phyloP scores from a whole-genome alignment of 1,140 invertebrate genomes.

The Belonocnema kinseyi region DNA sequence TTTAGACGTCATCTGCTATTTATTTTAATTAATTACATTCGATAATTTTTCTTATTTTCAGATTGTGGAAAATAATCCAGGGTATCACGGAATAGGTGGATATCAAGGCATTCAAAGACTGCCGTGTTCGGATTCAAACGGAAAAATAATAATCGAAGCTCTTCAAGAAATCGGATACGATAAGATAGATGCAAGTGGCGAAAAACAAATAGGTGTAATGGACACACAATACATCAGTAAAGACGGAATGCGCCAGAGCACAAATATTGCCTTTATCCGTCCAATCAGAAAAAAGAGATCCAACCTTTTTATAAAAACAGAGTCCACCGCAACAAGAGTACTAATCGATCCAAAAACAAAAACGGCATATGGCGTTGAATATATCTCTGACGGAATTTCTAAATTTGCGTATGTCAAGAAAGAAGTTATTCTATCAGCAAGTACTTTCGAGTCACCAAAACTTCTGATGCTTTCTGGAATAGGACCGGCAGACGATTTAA shows the following conservation, averaged over 20 bases:
- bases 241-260: slow-evolving; percentile 82
- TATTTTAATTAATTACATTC: too few relatives aligned
- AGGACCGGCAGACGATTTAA: slow-evolving; percentile 75
- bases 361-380: slow-evolving; percentile 83
- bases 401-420: slow-evolving; percentile 76
- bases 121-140: background rate
- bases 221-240: slow-evolving; percentile 77
- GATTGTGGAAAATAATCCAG: too few relatives aligned
- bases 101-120: too few relatives aligned
- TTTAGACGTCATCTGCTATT: too few relatives aligned
- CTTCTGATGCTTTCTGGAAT: slow-evolving; percentile 79
- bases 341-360: slow-evolving; percentile 84
- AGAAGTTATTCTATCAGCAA: slow-evolving; percentile 81
- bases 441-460: slow-evolving; percentile 78
- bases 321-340: slow-evolving; percentile 83
- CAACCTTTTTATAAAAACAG: slow-evolving; percentile 84
- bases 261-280: slow-evolving; percentile 83
- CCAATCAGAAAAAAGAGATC: slow-evolving; percentile 81
- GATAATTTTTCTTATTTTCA: too few relatives aligned
- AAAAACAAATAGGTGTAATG: slow-evolving; percentile 77
- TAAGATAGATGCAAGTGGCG: slow-evolving; percentile 68
- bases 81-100: too few relatives aligned
- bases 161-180: slow-evolving; percentile 73
- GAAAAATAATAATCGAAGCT: slow-evolving; percentile 70
- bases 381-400: slow-evolving; percentile 71